These are phyloP conservation scores for Cyanocitta stelleri DNA, from an alignment of 2,113 vertebrate species.

Conservation along the genomic window DNA sequence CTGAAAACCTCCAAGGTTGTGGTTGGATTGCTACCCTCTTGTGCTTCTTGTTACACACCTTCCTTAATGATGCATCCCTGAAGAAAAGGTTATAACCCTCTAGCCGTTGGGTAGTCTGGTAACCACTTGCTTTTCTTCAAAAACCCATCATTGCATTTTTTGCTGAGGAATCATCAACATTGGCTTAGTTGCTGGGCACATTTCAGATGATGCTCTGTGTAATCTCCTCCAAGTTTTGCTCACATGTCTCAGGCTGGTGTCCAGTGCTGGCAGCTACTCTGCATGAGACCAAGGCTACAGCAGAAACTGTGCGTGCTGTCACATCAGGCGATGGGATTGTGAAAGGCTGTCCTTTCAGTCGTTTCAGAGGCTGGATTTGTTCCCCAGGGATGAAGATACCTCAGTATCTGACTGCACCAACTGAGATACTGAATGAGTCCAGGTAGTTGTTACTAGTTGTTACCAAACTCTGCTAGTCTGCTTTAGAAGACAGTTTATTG, in stretches of 20 bases:
- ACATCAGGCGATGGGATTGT: rapidly evolving
- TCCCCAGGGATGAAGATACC: background rate
- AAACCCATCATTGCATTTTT: background rate
- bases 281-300: background rate
- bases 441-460: background rate
- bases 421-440: background rate
- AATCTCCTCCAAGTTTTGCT: background rate
- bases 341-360: background rate
- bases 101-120: background rate
- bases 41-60: background rate
- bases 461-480: background rate
- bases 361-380: background rate
- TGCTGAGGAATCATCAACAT: background rate
- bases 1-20: background rate
- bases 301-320: background rate
- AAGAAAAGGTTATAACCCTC: background rate
- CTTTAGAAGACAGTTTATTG: background rate
- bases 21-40: background rate
- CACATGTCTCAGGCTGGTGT: background rate
- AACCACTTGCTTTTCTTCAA: background rate
- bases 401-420: background rate
- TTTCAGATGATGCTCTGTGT: background rate
- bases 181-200: background rate
- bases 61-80: background rate
- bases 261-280: background rate